phyloP scores from a whole-genome alignment of 2,113 vertebrate genomes.

The Epinephelus fuscoguttatus region DNA sequence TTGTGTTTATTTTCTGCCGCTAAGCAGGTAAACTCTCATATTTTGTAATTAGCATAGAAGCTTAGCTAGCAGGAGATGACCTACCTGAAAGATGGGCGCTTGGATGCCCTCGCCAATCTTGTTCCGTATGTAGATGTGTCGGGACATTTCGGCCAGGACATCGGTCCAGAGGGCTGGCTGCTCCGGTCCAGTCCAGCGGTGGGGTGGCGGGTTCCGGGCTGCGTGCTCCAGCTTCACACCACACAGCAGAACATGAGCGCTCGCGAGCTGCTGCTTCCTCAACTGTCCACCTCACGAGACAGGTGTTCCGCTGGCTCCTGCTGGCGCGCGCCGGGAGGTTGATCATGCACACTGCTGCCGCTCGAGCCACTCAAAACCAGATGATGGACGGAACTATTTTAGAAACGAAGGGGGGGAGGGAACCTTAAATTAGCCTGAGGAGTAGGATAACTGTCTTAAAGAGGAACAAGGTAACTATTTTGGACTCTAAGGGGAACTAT shows the following conservation, averaged over 20 bases:
- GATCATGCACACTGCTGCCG: conserved; percentile 20
- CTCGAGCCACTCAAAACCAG: conserved; percentile 53
- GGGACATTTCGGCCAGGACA: conserved; percentile 90
- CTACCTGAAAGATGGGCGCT: conserved; percentile 90
- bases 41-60: too few relatives aligned
- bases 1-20: background rate
- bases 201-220: conserved; percentile 77
- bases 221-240: conserved; percentile 84
- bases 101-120: conserved; percentile 88
- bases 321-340: conserved; percentile 22
- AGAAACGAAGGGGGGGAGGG: background rate
- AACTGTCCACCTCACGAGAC: background rate
- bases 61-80: background rate
- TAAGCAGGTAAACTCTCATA: background rate
- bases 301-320: background rate
- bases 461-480: conserved; percentile 5
- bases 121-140: conserved; percentile 89
- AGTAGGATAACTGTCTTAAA: background rate
- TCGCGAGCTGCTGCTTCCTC: background rate
- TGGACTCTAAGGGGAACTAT: background rate
- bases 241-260: conserved; percentile 50
- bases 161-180: conserved; percentile 86
- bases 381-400: conserved; percentile 57
- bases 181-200: conserved; percentile 83
- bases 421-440: background rate